Conservation (phyloP, 2,888 invertebrate genomes). For the Agonopterix heracliana region DNA sequence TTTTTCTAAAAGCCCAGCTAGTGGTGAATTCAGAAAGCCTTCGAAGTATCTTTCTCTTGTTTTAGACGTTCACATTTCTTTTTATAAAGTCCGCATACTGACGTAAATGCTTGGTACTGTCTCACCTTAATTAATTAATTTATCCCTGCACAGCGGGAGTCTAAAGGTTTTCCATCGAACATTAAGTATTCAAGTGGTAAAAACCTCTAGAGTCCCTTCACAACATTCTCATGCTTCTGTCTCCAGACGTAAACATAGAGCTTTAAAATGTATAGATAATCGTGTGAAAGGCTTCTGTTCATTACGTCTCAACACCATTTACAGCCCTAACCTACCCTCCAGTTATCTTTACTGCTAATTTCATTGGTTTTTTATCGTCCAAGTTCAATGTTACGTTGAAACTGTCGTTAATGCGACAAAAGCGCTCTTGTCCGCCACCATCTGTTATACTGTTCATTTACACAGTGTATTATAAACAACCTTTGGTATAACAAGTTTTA, state of each 20-base stretch:
- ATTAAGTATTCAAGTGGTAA: too few relatives aligned
- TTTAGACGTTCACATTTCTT: too few relatives aligned
- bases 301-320: slow-evolving; percentile 21
- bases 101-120: too few relatives aligned
- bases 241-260: not conserved
- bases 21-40: too few relatives aligned
- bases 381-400: slow-evolving; percentile 25
- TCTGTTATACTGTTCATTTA: slow-evolving; percentile 41
- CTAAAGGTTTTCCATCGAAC: too few relatives aligned
- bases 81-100: too few relatives aligned
- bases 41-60: too few relatives aligned
- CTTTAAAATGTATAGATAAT: not conserved
- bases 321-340: slow-evolving; percentile 52
- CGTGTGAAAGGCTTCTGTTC: slow-evolving; percentile 7
- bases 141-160: too few relatives aligned
- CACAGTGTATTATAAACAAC: slow-evolving; percentile 55
- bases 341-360: slow-evolving; percentile 68
- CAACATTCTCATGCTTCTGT: too few relatives aligned
- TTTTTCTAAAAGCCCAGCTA: too few relatives aligned
- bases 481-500: slow-evolving; percentile 18
- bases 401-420: slow-evolving; percentile 50
- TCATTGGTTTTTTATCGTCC: slow-evolving; percentile 65
- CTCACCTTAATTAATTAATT: too few relatives aligned
- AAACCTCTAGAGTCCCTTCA: too few relatives aligned
- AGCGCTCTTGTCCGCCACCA: slow-evolving; percentile 47